Conservation (phyloP, 2,797 vertebrate species). For the Bovichtus diacanthus region DNA sequence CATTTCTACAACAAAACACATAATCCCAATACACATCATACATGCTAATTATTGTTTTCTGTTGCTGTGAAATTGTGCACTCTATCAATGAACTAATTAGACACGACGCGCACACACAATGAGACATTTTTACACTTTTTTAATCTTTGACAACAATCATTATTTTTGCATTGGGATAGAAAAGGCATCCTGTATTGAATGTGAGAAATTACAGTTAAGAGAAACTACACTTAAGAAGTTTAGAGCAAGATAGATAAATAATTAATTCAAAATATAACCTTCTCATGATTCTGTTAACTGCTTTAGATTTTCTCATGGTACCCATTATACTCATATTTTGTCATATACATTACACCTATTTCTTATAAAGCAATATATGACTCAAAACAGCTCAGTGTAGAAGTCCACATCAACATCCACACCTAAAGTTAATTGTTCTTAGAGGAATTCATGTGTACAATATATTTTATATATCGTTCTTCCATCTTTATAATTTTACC, state of each 20-base stretch:
- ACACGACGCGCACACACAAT: conserved; percentile 1
- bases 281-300: conserved; percentile 6
- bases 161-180: conserved; percentile 12
- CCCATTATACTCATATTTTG: background rate
- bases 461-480: background rate
- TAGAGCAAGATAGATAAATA: conserved; percentile 12
- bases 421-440: background rate
- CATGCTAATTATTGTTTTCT: background rate
- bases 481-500: background rate
- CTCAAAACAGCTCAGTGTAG: background rate
- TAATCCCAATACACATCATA: background rate
- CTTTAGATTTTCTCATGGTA: background rate
- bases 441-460: background rate
- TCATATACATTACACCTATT: background rate
- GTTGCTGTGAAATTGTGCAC: background rate
- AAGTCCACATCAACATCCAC: conserved; percentile 12
- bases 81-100: background rate
- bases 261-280: conserved; percentile 18
- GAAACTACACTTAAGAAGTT: conserved; percentile 7
- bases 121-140: background rate
- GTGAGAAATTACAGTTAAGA: conserved; percentile 17
- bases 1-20: background rate
- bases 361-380: conserved; percentile 1
- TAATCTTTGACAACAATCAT: conserved; percentile 17
- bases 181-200: background rate